phyloP scores from a whole-genome alignment of 2,797 vertebrate genomes.

The Tokudaia tokunoshimensis region DNA sequence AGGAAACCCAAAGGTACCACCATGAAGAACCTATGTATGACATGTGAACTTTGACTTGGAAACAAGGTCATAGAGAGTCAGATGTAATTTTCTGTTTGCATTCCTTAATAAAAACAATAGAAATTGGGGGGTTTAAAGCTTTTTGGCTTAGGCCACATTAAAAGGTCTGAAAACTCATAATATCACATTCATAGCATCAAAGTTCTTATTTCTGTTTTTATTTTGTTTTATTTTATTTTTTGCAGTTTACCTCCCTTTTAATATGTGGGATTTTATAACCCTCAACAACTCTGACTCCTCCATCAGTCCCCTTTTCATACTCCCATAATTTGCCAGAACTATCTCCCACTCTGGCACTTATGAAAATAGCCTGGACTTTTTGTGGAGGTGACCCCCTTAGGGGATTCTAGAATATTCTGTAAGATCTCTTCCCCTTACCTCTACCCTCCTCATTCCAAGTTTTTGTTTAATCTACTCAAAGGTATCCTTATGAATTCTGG shows the following conservation, averaged over 20 bases:
- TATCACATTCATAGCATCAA: conserved; percentile 61
- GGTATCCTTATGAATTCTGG: neutral
- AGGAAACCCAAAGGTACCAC: neutral
- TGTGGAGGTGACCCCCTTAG: neutral
- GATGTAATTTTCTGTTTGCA: neutral
- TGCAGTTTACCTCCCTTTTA: neutral
- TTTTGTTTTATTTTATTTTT: too few relatives aligned
- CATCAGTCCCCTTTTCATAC: neutral
- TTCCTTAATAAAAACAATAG: neutral
- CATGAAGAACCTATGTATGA: neutral
- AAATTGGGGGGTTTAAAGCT: neutral
- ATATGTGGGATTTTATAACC: conserved; percentile 46
- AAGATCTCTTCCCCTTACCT: neutral
- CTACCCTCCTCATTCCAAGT: neutral
- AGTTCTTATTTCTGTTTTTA: conserved; percentile 24
- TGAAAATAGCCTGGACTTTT: neutral
- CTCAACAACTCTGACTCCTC: neutral
- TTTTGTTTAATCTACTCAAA: neutral
- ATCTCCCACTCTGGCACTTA: neutral
- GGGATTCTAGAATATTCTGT: neutral
- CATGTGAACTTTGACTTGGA: neutral
- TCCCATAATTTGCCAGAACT: neutral
- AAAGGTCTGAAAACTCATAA: conserved; percentile 50
- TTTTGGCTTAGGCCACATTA: conserved; percentile 37
- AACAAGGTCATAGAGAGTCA: neutral